Conservation (phyloP, 2,113 vertebrate genomes). For the Hypocryptadius cinnamomeus region DNA sequence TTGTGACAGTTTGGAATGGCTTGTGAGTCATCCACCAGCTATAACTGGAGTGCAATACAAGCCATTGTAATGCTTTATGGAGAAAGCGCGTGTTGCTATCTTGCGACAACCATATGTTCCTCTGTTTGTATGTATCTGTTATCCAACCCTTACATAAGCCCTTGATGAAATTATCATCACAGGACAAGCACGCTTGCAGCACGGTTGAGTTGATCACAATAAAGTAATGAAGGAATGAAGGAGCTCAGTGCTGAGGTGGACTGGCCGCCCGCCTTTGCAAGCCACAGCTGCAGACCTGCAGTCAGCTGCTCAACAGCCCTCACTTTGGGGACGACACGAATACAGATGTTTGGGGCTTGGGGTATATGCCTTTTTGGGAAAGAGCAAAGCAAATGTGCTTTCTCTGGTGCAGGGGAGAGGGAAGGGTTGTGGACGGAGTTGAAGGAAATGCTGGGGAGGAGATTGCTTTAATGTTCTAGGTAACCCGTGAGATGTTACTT, state of each 20-base stretch:
- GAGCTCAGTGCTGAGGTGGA: background rate
- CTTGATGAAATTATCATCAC: constrained; percentile 8
- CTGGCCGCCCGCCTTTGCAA: background rate
- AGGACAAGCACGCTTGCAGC: background rate
- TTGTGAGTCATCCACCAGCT: background rate
- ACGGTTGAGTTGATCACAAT: background rate
- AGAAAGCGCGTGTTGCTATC: background rate
- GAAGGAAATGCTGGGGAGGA: background rate
- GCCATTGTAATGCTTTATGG: background rate
- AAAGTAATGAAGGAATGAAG: background rate
- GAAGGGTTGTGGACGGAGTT: background rate
- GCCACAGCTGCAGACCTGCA: background rate
- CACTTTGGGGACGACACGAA: background rate
- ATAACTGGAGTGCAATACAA: background rate
- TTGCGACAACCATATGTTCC: background rate
- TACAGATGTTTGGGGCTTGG: background rate
- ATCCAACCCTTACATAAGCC: constrained; percentile 36
- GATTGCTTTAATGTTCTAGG: background rate
- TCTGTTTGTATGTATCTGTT: background rate
- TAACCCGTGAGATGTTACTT: too few species aligned
- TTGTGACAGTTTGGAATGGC: background rate
- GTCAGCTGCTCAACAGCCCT: background rate
- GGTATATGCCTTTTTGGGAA: background rate
- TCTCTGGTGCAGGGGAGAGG: background rate
- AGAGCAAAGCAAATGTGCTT: background rate